Percentiles rank a stretch among this genome's conserved stretches.
Evolutionary conservation across 1,140 invertebrate genomes (phyloP).

Genomic region (Archivesica marissinica): DNA sequence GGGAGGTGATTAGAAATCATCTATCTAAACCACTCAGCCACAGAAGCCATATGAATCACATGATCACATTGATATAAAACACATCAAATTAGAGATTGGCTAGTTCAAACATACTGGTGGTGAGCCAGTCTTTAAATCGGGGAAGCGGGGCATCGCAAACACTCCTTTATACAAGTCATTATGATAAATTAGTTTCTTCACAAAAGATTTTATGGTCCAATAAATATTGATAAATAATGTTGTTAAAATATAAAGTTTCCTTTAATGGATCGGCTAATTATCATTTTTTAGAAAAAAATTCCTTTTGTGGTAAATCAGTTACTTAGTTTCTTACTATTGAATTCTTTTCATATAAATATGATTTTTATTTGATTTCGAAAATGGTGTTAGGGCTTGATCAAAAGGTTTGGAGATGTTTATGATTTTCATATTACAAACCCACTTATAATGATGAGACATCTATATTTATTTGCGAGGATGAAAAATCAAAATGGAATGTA

Average conservation of each 20-base stretch:
- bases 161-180: background rate
- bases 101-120: too few relatives aligned
- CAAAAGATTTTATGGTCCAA: slow-evolving; percentile 24
- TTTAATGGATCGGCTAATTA: slow-evolving; percentile 4
- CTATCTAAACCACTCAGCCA: too few relatives aligned
- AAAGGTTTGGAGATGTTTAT: background rate
- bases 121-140: too few relatives aligned
- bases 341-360: slow-evolving; percentile 11
- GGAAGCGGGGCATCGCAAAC: too few relatives aligned
- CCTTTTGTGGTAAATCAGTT: slow-evolving; percentile 24
- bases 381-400: background rate
- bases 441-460: background rate
- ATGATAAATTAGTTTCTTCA: background rate
- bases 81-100: too few relatives aligned
- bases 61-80: too few relatives aligned
- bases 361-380: slow-evolving; percentile 24
- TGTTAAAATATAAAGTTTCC: slow-evolving; percentile 18
- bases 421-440: slow-evolving; percentile 1
- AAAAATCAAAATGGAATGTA: slow-evolving; percentile 5
- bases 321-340: slow-evolving; percentile 8
- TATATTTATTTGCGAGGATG: slow-evolving; percentile 9
- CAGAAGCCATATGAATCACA: too few relatives aligned
- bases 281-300: slow-evolving; percentile 15
- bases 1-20: too few relatives aligned
- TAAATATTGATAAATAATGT: slow-evolving; percentile 12